Base-by-base conservation (phyloP, 2,888 invertebrate genomes). In the Sphecodes monilicornis region DNA sequence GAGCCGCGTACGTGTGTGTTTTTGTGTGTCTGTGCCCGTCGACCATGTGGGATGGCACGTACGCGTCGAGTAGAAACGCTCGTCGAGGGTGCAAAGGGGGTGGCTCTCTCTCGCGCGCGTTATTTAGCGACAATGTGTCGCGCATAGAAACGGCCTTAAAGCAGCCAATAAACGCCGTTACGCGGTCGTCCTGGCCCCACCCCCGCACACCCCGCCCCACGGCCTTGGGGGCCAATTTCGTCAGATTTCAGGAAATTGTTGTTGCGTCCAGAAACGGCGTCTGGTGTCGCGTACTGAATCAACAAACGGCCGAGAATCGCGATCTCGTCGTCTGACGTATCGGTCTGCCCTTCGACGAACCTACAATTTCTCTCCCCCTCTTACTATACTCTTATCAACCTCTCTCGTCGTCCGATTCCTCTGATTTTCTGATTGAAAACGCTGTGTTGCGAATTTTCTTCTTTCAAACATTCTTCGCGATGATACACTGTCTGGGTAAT, bases 141-240 rank as follows among this genome's bases (percentile, higher is more conserved):
- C 93, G 95, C 95, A 95, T 95, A 95, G 95, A 95, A 95, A 95
- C 93, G 92, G 93, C 94, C 94, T 92, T 93, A 92, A 95, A 95
- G 94, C 91, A 95, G 95, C 94, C 94, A 94, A 95, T 95, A 95
- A 95, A 94, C 92, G 94, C 92, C 91, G 92, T 91, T 93, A 92
- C 91, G 92, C 90, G 92, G 91, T 91, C 89, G 84, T 86, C 88
- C 90, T 84, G 84, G 77, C 29, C 87, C 83, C 78, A 85, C 84
- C 82, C 78, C 86, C 84, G 16, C 29, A 6, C 26, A 73, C 57
- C 73, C n/a, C 69, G 76, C 50, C 60, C 76, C 78, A 46, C 85
- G 85, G 80, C 87, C 90, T 90, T 87, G 88, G 91, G 89, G 92
- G 89, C 94, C 95, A 95, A 95, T 95, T 95, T 94, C 93, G 93